Evolutionary conservation across 2,888 invertebrate species (phyloP).

Genomic region (Laothoe populi): DNA sequence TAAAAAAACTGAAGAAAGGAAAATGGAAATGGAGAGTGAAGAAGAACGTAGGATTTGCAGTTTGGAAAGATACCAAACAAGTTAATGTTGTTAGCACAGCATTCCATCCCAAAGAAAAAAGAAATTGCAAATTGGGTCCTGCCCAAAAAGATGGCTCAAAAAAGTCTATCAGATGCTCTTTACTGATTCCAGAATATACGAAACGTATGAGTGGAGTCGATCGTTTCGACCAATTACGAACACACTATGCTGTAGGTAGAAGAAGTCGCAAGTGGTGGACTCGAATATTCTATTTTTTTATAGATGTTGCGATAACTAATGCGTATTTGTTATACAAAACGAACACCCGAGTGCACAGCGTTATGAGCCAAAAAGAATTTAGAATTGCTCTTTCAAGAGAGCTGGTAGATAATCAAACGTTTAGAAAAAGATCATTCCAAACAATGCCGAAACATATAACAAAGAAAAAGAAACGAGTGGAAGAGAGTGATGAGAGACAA

Average conservation of each 20-base stretch:
- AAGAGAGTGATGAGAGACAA: neutral
- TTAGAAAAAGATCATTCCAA: slow-evolving; percentile 28
- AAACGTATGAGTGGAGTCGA: slow-evolving; percentile 38
- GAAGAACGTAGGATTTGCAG: slow-evolving; percentile 30
- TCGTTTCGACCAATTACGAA: slow-evolving; percentile 36
- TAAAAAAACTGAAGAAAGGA: slow-evolving; percentile 35
- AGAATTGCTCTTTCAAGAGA: slow-evolving; percentile 28
- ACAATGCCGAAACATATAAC: slow-evolving; percentile 27
- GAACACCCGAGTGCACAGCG: slow-evolving; percentile 29
- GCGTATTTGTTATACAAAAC: slow-evolving; percentile 32
- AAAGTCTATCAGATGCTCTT: slow-evolving; percentile 33
- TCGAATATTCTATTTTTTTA: slow-evolving; percentile 33
- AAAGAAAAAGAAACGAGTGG: slow-evolving; percentile 12
- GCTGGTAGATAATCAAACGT: slow-evolving; percentile 29
- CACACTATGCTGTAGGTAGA: slow-evolving; percentile 31
- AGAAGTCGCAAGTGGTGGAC: slow-evolving; percentile 31
- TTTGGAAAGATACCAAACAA: slow-evolving; percentile 32
- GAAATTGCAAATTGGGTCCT: slow-evolving; percentile 33
- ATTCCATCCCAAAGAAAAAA: slow-evolving; percentile 27
- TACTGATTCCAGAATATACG: slow-evolving; percentile 33
- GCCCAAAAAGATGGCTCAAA: slow-evolving; percentile 40
- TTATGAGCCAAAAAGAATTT: slow-evolving; percentile 33
- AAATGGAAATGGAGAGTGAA: slow-evolving; percentile 38
- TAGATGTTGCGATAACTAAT: slow-evolving; percentile 34
- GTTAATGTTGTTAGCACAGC: slow-evolving; percentile 29